phyloP scores from a whole-genome alignment of 2,113 vertebrate genomes.

The Propithecus coquereli region DNA sequence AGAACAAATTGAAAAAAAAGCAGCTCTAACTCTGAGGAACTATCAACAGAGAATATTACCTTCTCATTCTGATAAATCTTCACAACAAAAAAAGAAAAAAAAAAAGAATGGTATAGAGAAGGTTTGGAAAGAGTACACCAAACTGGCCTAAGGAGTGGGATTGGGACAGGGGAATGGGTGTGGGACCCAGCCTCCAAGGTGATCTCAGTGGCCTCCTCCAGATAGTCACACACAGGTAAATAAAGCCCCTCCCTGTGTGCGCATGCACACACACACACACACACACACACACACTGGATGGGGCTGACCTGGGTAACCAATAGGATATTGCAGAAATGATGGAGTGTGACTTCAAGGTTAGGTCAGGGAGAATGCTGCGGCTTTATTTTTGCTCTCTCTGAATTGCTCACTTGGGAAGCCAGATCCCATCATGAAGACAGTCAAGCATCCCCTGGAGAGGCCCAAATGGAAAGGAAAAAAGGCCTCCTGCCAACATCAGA shows the following conservation, averaged over 20 bases:
- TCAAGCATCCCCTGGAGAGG: background rate
- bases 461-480: background rate
- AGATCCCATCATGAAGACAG: fast-evolving
- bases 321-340: too few species aligned
- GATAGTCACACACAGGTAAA: fast-evolving
- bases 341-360: too few species aligned
- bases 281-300: background rate
- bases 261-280: background rate
- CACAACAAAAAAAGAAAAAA: background rate
- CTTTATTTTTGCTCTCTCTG: background rate
- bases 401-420: background rate
- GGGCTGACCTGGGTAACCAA: background rate
- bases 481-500: background rate
- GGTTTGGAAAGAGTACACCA: background rate
- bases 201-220: fast-evolving
- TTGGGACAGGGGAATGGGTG: fast-evolving
- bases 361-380: background rate
- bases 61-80: background rate
- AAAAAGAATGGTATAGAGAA: background rate
- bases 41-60: background rate
- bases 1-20: background rate
- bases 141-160: fast-evolving
- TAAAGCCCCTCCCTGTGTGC: too few species aligned
- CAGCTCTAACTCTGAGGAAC: background rate
- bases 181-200: fast-evolving